Evolutionary conservation across 2,888 invertebrate species (phyloP).

Genomic region (Papilio elwesi): DNA sequence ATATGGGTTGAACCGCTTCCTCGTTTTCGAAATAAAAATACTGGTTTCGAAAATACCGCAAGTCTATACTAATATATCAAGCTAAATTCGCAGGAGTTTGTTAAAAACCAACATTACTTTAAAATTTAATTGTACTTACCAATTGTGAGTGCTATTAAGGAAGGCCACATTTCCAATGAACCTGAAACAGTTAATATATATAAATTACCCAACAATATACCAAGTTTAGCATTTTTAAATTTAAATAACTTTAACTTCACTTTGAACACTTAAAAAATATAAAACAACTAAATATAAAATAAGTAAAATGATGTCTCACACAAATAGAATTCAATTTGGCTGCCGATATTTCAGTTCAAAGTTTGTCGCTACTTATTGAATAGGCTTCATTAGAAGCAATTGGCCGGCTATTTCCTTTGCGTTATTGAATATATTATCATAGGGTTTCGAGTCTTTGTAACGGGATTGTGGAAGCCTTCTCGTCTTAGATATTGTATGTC

Average conservation of each 20-base stretch:
- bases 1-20: no score
- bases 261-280: no score
- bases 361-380: conserved; percentile 39
- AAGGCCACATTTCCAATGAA: conserved; percentile 25
- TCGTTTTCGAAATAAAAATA: no score
- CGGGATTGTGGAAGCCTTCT: not conserved
- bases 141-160: conserved; percentile 10
- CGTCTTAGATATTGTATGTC: not conserved
- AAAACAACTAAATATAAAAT: not conserved
- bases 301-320: not conserved
- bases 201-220: not conserved
- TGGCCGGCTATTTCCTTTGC: conserved; percentile 33
- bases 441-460: not conserved
- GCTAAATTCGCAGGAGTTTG: no score
- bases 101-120: no score
- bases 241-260: no score
- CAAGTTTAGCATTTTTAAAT: no score
- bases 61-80: no score
- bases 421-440: conserved; percentile 33
- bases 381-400: conserved; percentile 38
- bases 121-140: conserved; percentile 20
- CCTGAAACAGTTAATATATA: conserved; percentile 16
- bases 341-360: conserved; percentile 30
- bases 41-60: no score
- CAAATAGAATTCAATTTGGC: conserved; percentile 33